Base-by-base conservation (phyloP, 1,140 invertebrate species). In the Hyposmocoma kahamanoa region DNA sequence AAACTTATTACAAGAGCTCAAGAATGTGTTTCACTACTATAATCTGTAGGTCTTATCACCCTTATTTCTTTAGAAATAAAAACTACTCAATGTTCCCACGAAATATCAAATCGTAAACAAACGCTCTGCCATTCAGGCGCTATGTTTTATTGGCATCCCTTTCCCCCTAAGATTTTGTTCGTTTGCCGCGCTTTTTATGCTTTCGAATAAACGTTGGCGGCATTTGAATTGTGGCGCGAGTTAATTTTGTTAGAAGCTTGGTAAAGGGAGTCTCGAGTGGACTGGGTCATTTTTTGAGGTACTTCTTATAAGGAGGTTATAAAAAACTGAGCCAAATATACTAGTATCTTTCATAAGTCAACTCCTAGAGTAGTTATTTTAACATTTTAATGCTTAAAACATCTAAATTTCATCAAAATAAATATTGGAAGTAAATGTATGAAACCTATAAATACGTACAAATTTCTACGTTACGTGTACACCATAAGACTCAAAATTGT, bases 51-150 rank as follows among this genome's bases (percentile, higher is more conserved):
- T 63, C 60, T 69, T 71, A 75, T 54, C 73, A 67, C 64, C 71
- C 77, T 81, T 84, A 82, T 72, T 47, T 42, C 59, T 59, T 55
- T 66, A 54, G 69, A 69, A 76, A 84, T 84, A 84, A 81, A 82
- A 81, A 79, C 81, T 73, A 84, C 73, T 82, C 82, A 17, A 36
- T 63, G 70, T 66, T 70, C 66, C 62, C 61, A 69, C 58, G 62
- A 78, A 79, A 78, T 75, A 82, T 67, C 76, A 82, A 82, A 81
- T 82, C 73, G 78, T 81, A 84, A 84, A 84, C 81, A 84, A 84
- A 82, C 75, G 73, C 61, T 62, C 60, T 62, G 53, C 60, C 68
- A 76, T 73, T 73, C 71, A 77, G 72, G 67, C 60, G 71, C 67
- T 59, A 61, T 84, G 77, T 84, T 84, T 84, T 84, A 84, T 83